Evolutionary conservation across 1,140 invertebrate species (phyloP), one percentile per base, ranked within the genome.

Genomic region (Sycobia sp.): DNA sequence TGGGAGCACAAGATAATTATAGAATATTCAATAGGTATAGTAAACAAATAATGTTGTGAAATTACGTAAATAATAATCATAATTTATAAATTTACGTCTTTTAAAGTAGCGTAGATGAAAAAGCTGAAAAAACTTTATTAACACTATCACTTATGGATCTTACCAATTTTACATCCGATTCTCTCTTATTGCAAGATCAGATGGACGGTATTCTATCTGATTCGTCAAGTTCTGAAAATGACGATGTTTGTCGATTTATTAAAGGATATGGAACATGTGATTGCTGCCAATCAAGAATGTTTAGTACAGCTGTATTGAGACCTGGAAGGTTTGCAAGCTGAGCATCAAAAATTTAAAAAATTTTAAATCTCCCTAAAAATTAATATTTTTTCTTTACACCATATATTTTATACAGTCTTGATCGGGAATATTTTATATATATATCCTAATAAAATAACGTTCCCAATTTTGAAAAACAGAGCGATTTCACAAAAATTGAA

Each of bases 181-280:
- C 10, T 29, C 43, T 27, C 16, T 20, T 22, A 1, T 22, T 22
- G 29, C n/a, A 20, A 16, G 9, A 39, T 23, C 0, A 16, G n/a
- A 13, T 14, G 8, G 0, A 18, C 18, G 11, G 36, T 16, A 9
- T 2, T n/a, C n/a, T n/a, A n/a, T n/a, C n/a, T n/a, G n/a, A n/a
- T n/a, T n/a, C n/a, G n/a, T n/a, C n/a, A 11, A 20, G 36, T 56
- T 39, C 34, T 13, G 18, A 13, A 27, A 56, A 32, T 22, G 25
- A 41, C 1, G 20, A 23, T n/a, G 8, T 53, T 29, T 64, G 62
- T 44, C 36, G 49, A 16, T 51, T 51, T 14, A 16, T 51, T 14
- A 41, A 51, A 34, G 62, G 54, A 20, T 47, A 49, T 16, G 62
- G 47, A 23, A 51, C 39, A 18, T 64, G 62, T 29, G 38, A 64